Percentiles rank a stretch among this genome's conserved stretches.
Evolutionary conservation across 2,888 invertebrate species (phyloP).

Genomic region (Yponomeuta malinellus): DNA sequence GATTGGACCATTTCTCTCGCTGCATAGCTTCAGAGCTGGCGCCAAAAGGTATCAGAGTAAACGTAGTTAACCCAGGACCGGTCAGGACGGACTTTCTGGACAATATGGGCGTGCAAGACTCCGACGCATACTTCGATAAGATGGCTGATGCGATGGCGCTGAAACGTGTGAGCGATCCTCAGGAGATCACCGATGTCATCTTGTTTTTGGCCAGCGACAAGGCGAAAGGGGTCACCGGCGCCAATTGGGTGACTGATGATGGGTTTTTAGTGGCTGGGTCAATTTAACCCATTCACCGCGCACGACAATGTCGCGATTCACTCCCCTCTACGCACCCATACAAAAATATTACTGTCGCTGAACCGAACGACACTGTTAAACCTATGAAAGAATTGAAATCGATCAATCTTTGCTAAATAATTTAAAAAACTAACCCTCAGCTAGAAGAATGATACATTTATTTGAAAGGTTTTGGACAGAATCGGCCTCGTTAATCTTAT

Average conservation of each 20-base stretch:
- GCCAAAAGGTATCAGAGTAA: constrained; percentile 54
- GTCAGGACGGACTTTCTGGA: constrained; percentile 44
- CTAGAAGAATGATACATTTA: too few relatives aligned
- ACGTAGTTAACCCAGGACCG: constrained; percentile 75
- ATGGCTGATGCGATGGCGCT: constrained; percentile 79
- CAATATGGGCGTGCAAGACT: neutral
- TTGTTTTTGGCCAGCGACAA: constrained; percentile 86
- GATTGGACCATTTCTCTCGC: constrained; percentile 76
- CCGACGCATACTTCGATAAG: constrained; percentile 69
- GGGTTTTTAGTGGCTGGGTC: neutral
- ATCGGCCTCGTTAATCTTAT: too few relatives aligned
- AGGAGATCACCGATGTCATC: constrained; percentile 87
- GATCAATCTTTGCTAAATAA: too few relatives aligned
- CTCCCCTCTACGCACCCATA: too few relatives aligned
- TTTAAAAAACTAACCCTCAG: too few relatives aligned
- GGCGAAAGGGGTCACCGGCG: constrained; percentile 88
- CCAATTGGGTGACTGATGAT: constrained; percentile 24
- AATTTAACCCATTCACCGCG: too few relatives aligned
- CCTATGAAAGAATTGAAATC: too few relatives aligned
- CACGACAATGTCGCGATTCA: too few relatives aligned
- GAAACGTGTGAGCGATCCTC: constrained; percentile 81
- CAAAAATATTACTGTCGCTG: too few relatives aligned
- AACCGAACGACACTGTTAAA: too few relatives aligned
- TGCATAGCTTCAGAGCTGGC: constrained; percentile 68
- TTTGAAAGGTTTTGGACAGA: too few relatives aligned